A percentile compares a stretch with the other conserved stretches of the same genome.
Evolutionary conservation across 2,888 invertebrate genomes (phyloP).

Genomic region (Pristionchus exspectatus): DNA sequence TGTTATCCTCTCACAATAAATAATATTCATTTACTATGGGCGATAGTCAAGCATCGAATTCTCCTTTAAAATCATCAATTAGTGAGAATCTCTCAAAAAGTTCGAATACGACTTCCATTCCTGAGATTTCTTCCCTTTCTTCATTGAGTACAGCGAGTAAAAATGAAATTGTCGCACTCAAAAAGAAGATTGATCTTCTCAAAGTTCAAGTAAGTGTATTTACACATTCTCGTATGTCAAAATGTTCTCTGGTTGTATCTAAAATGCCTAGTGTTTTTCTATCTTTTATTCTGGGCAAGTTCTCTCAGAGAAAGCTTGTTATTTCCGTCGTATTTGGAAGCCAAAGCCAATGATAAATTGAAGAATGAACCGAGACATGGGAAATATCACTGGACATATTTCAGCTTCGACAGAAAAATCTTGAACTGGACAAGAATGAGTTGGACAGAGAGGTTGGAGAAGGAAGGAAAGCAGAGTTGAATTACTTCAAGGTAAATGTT

Average conservation of each 20-base stretch:
- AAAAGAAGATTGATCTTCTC: slow-evolving; percentile 49
- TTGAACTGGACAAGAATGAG: slow-evolving; percentile 39
- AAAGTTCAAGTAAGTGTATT: slow-evolving; percentile 44
- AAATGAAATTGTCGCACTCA: slow-evolving; percentile 43
- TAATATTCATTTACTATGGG: neutral
- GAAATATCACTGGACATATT: slow-evolving; percentile 6
- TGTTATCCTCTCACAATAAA: neutral
- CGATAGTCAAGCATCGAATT: slow-evolving; percentile 41
- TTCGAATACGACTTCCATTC: slow-evolving; percentile 51
- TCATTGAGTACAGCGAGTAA: slow-evolving; percentile 12
- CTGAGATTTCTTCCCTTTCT: slow-evolving; percentile 52
- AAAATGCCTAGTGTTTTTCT: neutral
- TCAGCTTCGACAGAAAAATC: slow-evolving; percentile 40
- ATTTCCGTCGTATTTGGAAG: neutral
- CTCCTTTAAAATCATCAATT: slow-evolving; percentile 45
- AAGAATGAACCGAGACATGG: neutral
- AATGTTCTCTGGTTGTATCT: neutral
- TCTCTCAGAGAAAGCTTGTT: neutral
- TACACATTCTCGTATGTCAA: neutral
- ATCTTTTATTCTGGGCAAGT: neutral
- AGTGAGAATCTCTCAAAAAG: slow-evolving; percentile 49
- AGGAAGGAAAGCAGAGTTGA: slow-evolving; percentile 1
- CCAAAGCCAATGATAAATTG: slow-evolving; percentile 17
- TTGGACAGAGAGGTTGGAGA: slow-evolving; percentile 14
- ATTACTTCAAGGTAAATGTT: slow-evolving; percentile 31